Evolutionary conservation across 2,113 vertebrate species (phyloP).

Genomic region (Andinoacara biseriatus): DNA sequence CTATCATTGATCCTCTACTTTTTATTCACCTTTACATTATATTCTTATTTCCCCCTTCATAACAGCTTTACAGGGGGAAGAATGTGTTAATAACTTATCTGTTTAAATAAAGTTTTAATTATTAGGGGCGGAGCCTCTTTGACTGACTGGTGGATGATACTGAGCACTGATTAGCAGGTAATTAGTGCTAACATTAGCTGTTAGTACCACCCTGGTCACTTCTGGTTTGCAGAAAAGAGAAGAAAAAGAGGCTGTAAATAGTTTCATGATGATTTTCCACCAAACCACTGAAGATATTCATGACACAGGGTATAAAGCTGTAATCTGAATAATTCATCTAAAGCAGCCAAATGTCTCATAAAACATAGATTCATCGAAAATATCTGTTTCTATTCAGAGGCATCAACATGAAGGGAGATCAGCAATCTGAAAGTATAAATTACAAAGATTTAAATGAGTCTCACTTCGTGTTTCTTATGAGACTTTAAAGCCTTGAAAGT

Average conservation of each 20-base stretch:
- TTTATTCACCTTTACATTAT: background rate
- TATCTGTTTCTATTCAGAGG: constrained; percentile 38
- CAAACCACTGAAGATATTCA: constrained; percentile 49
- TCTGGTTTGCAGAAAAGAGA: background rate
- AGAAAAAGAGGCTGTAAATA: background rate
- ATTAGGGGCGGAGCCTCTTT: background rate
- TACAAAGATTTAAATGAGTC: constrained; percentile 68
- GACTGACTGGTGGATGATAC: background rate
- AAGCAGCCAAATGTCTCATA: constrained; percentile 43
- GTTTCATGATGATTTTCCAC: constrained; percentile 23
- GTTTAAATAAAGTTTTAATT: background rate
- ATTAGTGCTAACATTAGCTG: background rate
- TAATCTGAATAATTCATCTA: constrained; percentile 37
- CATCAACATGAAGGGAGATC: background rate
- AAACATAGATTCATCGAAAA: constrained; percentile 47
- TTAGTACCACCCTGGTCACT: background rate
- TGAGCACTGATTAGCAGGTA: background rate
- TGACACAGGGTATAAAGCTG: background rate
- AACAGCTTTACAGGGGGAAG: background rate
- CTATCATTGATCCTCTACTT: background rate
- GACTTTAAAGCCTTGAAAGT: constrained; percentile 67
- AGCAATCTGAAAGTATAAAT: constrained; percentile 39
- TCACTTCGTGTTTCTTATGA: constrained; percentile 54
- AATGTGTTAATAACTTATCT: background rate
- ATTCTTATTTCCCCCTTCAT: background rate